phyloP scores from a whole-genome alignment of 2,797 vertebrate species.

The Apodemus agrarius region DNA sequence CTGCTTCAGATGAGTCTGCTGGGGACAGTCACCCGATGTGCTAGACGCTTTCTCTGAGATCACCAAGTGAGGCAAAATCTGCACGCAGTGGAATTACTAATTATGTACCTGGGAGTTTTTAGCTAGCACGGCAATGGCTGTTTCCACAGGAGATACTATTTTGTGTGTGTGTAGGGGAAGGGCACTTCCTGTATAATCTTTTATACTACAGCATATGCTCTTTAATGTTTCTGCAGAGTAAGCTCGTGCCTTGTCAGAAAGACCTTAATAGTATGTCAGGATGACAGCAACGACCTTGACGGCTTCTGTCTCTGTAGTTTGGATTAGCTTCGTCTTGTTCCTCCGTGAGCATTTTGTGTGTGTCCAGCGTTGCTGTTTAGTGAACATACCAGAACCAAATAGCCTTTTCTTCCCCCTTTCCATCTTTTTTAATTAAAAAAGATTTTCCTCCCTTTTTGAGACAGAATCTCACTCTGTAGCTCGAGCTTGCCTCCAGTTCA shows the following conservation, averaged over 20 bases:
- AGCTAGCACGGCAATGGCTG: too few relatives aligned
- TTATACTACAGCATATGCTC: not conserved
- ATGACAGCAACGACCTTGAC: not conserved
- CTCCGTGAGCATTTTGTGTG: not conserved
- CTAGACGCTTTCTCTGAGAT: constrained; percentile 7
- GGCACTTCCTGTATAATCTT: not conserved
- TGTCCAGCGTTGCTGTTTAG: not conserved
- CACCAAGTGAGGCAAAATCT: not conserved
- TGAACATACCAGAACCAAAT: not conserved
- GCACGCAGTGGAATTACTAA: not conserved
- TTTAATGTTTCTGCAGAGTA: not conserved
- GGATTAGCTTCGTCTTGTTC: not conserved
- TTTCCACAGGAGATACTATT: not conserved
- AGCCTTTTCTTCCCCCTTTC: not conserved
- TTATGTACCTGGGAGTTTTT: not conserved
- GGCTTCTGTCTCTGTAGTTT: not conserved
- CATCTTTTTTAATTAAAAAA: not conserved
- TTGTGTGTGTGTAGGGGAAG: not conserved
- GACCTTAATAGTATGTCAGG: not conserved
- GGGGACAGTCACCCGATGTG: not conserved
- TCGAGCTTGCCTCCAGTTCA: not conserved
- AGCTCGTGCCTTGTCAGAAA: not conserved
- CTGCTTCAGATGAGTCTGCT: not conserved
- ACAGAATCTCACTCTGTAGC: not conserved
- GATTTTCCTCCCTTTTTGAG: not conserved